phyloP scores from a whole-genome alignment of 2,113 vertebrate species.

The Hippocampus zosterae region DNA sequence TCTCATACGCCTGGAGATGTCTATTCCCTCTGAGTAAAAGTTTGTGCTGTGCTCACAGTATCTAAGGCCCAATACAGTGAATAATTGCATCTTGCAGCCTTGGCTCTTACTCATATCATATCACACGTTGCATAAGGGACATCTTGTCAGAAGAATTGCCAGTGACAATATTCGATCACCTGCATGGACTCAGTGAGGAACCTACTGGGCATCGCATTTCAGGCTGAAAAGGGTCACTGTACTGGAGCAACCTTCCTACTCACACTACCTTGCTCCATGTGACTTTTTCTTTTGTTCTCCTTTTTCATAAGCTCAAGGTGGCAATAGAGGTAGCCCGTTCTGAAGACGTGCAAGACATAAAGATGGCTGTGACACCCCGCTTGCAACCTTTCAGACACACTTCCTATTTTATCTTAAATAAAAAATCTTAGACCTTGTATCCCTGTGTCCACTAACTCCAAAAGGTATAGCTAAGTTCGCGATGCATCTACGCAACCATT shows the following conservation, averaged over 20 bases:
- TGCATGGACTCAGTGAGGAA: no score
- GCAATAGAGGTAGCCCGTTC: no score
- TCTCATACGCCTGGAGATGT: conserved; percentile 51
- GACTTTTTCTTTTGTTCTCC: no score
- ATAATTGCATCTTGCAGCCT: conserved; percentile 39
- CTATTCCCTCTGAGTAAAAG: conserved; percentile 45
- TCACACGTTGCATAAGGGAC: conserved; percentile 8
- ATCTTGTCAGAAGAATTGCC: conserved; percentile 1
- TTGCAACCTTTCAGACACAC: no score
- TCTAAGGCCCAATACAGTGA: conserved; percentile 19
- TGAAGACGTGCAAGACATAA: no score
- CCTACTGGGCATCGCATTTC: no score
- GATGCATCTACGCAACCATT: conserved; percentile 51
- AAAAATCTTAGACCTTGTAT: background rate
- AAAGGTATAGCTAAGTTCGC: conserved; percentile 43
- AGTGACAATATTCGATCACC: background rate
- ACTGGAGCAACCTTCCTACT: no score
- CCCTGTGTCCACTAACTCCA: background rate
- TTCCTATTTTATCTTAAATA: background rate
- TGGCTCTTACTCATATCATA: conserved; percentile 15
- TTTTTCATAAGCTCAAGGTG: no score
- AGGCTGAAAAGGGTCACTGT: no score
- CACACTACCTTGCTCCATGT: no score
- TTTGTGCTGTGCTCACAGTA: conserved; percentile 19
- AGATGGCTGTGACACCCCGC: no score